Evolutionary conservation across 2,113 vertebrate genomes (phyloP).

Genomic region (Actinemys pallida): DNA sequence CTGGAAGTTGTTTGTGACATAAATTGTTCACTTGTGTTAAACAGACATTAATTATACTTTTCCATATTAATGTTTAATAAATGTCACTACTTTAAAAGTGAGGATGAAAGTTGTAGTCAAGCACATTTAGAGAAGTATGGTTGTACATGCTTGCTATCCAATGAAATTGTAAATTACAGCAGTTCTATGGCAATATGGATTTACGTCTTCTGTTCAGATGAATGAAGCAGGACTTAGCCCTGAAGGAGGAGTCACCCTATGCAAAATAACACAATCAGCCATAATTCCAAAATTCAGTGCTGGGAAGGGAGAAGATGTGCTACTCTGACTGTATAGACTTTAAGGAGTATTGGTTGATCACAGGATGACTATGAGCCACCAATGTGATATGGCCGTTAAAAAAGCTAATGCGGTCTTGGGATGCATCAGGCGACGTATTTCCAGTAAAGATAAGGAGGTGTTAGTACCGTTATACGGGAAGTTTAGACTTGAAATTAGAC

Average conservation of each 20-base stretch:
- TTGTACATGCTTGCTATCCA: neutral
- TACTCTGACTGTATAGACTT: neutral
- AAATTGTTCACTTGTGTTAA: neutral
- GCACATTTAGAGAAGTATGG: neutral
- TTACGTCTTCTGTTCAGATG: neutral
- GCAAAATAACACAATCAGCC: neutral
- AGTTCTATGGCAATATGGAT: neutral
- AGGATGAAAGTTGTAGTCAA: neutral
- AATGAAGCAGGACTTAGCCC: neutral
- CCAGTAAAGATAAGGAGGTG: too few species aligned
- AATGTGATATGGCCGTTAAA: too few species aligned
- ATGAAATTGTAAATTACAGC: neutral
- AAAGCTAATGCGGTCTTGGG: too few species aligned
- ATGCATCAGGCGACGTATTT: too few species aligned
- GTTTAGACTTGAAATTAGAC: too few species aligned
- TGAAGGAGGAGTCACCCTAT: neutral
- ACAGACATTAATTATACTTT: constrained; percentile 26
- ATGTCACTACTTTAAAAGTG: constrained; percentile 37
- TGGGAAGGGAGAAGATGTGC: neutral
- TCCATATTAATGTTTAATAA: constrained; percentile 55
- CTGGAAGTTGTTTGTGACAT: constrained; percentile 2
- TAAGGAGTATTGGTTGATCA: too few species aligned
- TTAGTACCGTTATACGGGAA: too few species aligned
- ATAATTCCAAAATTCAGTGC: neutral
- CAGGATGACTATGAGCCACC: too few species aligned